Conservation (phyloP, 2,113 vertebrate genomes). For the Corydoras maculifer region DNA sequence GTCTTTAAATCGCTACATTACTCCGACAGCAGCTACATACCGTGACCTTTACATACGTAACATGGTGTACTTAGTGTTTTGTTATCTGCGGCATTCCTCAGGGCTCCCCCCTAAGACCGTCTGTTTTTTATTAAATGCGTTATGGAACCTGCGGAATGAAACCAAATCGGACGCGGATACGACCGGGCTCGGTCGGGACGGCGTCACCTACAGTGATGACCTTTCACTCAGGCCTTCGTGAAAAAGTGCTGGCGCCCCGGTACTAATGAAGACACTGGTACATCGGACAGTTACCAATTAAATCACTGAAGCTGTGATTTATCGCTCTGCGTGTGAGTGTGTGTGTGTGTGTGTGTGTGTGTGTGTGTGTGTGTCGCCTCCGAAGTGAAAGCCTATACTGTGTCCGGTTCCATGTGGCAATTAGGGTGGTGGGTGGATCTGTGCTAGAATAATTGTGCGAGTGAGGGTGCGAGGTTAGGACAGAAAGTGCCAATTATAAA, state of each 20-base stretch:
- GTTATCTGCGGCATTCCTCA: no score
- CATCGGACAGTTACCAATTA: constrained; percentile 65
- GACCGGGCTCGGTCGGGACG: neutral
- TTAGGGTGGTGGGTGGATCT: constrained; percentile 1
- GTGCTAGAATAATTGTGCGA: neutral
- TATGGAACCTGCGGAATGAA: no score
- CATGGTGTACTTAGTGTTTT: no score
- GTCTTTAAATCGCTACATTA: no score
- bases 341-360: neutral
- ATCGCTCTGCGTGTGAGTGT: neutral
- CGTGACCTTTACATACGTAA: no score
- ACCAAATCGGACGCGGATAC: no score
- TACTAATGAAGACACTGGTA: constrained; percentile 62
- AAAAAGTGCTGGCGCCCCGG: constrained; percentile 42
- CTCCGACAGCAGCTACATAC: no score
- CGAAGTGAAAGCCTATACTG: no score
- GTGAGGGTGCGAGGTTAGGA: constrained; percentile 9
- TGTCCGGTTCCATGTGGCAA: no score
- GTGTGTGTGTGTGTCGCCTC: neutral
- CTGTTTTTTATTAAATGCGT: no score
- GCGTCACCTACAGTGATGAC: neutral
- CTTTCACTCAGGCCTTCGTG: constrained; percentile 30
- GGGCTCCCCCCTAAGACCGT: no score
- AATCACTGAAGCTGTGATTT: constrained; percentile 46
- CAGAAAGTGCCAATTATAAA: constrained; percentile 32